A percentile compares a stretch with the other conserved stretches of the same genome.
These are phyloP conservation scores for Plutomurus gul DNA, from an alignment of 1,140 invertebrate species.

Conservation along the genomic window DNA sequence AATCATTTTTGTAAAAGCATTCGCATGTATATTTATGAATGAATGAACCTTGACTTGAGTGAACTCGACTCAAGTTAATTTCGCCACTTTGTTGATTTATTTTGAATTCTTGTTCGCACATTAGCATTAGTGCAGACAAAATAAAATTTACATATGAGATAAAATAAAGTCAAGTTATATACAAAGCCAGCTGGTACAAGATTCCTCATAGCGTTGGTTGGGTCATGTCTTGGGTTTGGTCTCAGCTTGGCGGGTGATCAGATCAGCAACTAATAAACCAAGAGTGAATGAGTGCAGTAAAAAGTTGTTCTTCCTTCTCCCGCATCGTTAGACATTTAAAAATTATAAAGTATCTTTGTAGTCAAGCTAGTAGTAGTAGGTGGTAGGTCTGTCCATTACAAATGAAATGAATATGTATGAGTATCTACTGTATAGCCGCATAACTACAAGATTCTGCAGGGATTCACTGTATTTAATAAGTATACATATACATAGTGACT, in stretches of 20 bases:
- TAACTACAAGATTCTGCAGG: too few relatives aligned
- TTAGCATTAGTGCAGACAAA: constrained; percentile 29
- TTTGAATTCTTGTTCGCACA: constrained; percentile 29
- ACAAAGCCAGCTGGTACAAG: neutral
- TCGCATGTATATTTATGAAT: constrained; percentile 25
- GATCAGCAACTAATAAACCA: constrained; percentile 27
- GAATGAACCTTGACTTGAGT: constrained; percentile 16
- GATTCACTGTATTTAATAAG: too few relatives aligned
- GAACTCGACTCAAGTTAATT: constrained; percentile 24
- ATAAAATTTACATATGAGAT: constrained; percentile 16
- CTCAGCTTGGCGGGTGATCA: constrained; percentile 14
- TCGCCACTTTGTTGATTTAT: constrained; percentile 29
- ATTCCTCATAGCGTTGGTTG: neutral
- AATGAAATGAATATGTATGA: too few relatives aligned
- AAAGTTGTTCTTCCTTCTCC: constrained; percentile 15
- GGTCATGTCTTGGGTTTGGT: neutral
- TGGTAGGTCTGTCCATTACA: too few relatives aligned
- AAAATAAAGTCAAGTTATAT: constrained; percentile 1
- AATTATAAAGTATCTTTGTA: too few relatives aligned
- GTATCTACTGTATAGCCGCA: too few relatives aligned
- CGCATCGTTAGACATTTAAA: neutral
- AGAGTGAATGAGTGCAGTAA: constrained; percentile 12
- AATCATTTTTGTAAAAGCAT: neutral
- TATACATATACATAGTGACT: too few relatives aligned
- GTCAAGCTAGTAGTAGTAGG: too few relatives aligned